Base-by-base conservation (phyloP, 2,113 vertebrate species). In the Xiphophorus maculatus region DNA sequence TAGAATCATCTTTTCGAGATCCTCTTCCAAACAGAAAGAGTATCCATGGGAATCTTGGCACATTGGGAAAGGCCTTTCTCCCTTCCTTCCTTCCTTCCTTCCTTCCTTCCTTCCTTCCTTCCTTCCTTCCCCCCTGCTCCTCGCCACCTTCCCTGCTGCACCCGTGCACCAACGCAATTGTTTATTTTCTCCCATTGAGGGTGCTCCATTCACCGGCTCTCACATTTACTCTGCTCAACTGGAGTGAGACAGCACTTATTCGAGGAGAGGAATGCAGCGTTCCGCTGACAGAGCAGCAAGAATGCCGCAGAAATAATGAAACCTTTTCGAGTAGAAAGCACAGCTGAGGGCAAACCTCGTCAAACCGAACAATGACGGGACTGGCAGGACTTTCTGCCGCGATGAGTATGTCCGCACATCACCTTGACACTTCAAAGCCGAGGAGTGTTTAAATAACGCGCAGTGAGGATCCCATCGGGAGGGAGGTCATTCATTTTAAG, bases 131-230 rank as follows among this genome's bases (percentile, higher is more conserved):
- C 62, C 90, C 91, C 81, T 6, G 17, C 17, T 19, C 44, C 44
- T 17, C 44, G 5, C 44, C 17, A 17, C 44, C 44, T 48, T 19
- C 44, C 44, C 44, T 48, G 30, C 89, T 89, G 86, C 90, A 90
- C 89, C 88, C 91, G 89, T 86, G 92, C 88, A 93, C 92, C 91
- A 89, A 87, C 74, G 92, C 91, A 89, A 93, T 92, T 92, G 93
- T 93, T 93, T 94, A 94, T 94, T 94, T 93, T 94, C 91, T 90
- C 90, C 93, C 71, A 93, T 93, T 93, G 91, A 94, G 81, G 86
- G 85, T 85, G 84, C 84, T 91, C 90, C 89, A 93, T 93, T 94
- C 93, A 93, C 80, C 88, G 88, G 90, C 84, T 85, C 88, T 91
- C 90, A 88, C 93, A 92, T 93, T 93, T 93, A 90, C 88, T 90